Evolutionary conservation across 2,113 vertebrate genomes (phyloP).

Genomic region (Bubo bubo): DNA sequence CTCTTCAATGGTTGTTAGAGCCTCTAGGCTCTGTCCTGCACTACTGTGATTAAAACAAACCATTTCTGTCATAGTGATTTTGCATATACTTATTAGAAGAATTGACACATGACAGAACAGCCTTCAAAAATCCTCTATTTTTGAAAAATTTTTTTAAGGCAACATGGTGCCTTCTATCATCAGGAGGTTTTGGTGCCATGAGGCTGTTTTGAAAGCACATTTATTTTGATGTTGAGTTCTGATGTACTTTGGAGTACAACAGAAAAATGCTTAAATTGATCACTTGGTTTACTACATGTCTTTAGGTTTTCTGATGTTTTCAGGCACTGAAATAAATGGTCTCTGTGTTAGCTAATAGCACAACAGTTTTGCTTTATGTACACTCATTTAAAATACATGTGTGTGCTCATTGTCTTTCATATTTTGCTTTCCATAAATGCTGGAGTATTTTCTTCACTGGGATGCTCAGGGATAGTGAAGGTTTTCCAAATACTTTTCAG

Average conservation of each 20-base stretch:
- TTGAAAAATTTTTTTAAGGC: background rate
- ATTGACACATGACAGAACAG: background rate
- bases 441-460: background rate
- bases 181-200: background rate
- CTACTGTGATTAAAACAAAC: slow-evolving; percentile 47
- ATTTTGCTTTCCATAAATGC: background rate
- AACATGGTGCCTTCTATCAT: background rate
- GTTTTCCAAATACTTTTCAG: background rate
- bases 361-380: background rate
- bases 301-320: slow-evolving; percentile 3
- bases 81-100: slow-evolving; percentile 22
- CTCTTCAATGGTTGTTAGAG: background rate
- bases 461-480: background rate
- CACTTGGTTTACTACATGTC: background rate
- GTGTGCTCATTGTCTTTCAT: background rate
- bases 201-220: background rate
- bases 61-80: background rate
- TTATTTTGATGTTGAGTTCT: background rate
- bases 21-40: slow-evolving; percentile 31
- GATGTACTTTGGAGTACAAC: background rate
- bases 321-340: background rate
- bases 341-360: background rate
- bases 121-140: slow-evolving; percentile 10
- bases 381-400: background rate
- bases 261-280: background rate